Conservation (phyloP, 1,140 invertebrate genomes). For the Pachypeltis micranthus region DNA sequence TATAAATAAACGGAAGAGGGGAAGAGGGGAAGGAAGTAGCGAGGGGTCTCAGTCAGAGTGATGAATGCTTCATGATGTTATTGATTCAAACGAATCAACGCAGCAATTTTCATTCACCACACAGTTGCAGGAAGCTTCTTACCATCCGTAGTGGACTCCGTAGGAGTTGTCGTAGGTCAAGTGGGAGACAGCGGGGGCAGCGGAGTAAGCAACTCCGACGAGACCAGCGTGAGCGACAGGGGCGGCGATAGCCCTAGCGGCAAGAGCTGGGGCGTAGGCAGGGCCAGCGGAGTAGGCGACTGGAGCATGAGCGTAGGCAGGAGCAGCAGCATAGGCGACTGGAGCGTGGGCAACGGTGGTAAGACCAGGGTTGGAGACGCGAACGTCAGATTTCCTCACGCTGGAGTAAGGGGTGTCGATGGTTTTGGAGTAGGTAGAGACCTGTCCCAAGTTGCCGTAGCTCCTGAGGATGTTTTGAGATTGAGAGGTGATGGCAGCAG, state of each 20-base stretch:
- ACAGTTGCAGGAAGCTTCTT: too few relatives aligned
- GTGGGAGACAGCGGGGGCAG: slow-evolving; percentile 28
- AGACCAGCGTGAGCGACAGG: slow-evolving; percentile 21
- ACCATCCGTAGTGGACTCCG: slow-evolving; percentile 29
- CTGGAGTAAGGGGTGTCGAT: slow-evolving; percentile 33
- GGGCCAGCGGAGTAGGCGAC: slow-evolving; percentile 22
- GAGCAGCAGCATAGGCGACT: slow-evolving; percentile 22
- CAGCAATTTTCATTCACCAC: too few relatives aligned
- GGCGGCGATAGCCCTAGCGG: slow-evolving; percentile 14
- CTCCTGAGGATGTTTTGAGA: slow-evolving; percentile 31
- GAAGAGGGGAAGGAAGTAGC: too few relatives aligned
- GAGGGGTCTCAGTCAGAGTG: too few relatives aligned
- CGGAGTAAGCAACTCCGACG: slow-evolving; percentile 27
- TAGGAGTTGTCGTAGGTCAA: slow-evolving; percentile 28
- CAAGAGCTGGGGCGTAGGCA: slow-evolving; percentile 22
- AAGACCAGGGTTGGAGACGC: slow-evolving; percentile 33
- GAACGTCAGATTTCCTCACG: slow-evolving; percentile 34
- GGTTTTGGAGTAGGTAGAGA: slow-evolving; percentile 33
- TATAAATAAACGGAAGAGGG: too few relatives aligned
- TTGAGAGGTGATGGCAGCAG: slow-evolving; percentile 29
- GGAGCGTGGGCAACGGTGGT: slow-evolving; percentile 25
- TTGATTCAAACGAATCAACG: too few relatives aligned
- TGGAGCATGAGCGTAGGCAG: slow-evolving; percentile 19
- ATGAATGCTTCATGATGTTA: too few relatives aligned
- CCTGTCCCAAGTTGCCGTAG: slow-evolving; percentile 32